These are phyloP conservation scores for Cavia porcellus DNA, from an alignment of 2,113 vertebrate genomes.

Conservation along the genomic window DNA sequence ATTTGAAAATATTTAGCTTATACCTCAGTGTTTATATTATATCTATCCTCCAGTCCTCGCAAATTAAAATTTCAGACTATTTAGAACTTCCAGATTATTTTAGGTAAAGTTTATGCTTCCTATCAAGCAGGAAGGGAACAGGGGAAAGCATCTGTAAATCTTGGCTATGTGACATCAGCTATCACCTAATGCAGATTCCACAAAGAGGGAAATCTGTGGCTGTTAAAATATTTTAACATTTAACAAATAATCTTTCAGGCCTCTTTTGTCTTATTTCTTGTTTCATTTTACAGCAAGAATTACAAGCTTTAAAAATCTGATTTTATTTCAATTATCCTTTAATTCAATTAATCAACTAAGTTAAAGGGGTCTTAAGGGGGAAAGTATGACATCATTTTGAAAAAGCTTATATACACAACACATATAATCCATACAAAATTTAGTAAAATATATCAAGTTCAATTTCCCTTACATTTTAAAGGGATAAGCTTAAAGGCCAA, in stretches of 20 bases:
- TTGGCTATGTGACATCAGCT: background rate
- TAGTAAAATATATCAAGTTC: constrained; percentile 7
- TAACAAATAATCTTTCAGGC: constrained; percentile 27
- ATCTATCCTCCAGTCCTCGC: background rate
- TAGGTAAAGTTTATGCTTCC: background rate
- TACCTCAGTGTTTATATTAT: constrained; percentile 28
- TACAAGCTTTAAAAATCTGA: background rate
- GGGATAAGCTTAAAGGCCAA: constrained; percentile 12
- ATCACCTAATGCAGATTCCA: background rate
- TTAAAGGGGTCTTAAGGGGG: background rate
- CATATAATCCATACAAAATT: constrained; percentile 8
- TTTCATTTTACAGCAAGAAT: background rate
- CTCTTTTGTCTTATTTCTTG: constrained; percentile 25
- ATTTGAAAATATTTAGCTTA: constrained; percentile 16
- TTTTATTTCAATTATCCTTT: constrained; percentile 46
- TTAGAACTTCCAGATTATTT: constrained; percentile 29
- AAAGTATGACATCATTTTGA: background rate
- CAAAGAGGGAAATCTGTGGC: background rate
- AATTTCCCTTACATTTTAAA: constrained; percentile 48
- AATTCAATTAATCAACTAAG: constrained; percentile 27
- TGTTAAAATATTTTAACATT: constrained; percentile 40
- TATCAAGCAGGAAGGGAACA: background rate
- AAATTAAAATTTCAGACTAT: constrained; percentile 56
- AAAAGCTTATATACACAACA: background rate
- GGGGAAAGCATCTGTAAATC: background rate